Evolutionary conservation across 1,140 invertebrate species (phyloP).

Genomic region (Drosophila asahinai): DNA sequence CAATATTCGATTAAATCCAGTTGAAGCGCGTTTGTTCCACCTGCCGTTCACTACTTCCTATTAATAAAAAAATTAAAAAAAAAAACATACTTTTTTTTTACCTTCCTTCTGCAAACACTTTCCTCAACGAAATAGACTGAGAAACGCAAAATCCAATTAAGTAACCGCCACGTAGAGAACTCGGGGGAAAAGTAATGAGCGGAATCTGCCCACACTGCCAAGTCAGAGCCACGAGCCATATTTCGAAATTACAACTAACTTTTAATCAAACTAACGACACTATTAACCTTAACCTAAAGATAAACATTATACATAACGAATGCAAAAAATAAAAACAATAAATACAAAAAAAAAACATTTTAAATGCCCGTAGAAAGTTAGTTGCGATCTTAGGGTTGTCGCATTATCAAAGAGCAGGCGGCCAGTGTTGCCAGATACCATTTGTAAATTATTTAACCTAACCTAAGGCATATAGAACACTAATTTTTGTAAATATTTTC

Average conservation of each 20-base stretch:
- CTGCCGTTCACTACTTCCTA: constrained; percentile 45
- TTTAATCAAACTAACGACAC: constrained; percentile 80
- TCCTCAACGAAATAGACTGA: constrained; percentile 78
- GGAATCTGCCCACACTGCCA: constrained; percentile 77
- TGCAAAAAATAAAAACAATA: constrained; percentile 24
- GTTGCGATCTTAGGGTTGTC: constrained; percentile 58
- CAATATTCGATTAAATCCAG: constrained; percentile 27
- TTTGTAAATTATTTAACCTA: constrained; percentile 81
- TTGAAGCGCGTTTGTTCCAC: constrained; percentile 46
- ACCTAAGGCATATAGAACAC: constrained; percentile 71
- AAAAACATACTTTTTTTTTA: constrained; percentile 13
- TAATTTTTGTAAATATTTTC: constrained; percentile 78
- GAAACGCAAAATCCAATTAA: constrained; percentile 53
- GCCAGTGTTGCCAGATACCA: constrained; percentile 65
- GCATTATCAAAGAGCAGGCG: constrained; percentile 60
- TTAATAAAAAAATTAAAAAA: constrained; percentile 18
- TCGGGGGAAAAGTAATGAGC: constrained; percentile 29
- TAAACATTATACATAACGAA: constrained; percentile 55
- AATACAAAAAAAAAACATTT: constrained; percentile 47
- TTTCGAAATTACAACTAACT: constrained; percentile 82
- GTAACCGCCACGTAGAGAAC: constrained; percentile 36
- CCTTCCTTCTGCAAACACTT: constrained; percentile 29
- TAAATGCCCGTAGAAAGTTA: constrained; percentile 55
- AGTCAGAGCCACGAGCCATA: constrained; percentile 83
- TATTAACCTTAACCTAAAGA: constrained; percentile 78